A percentile compares a stretch with the other conserved stretches of the same genome.
Conservation (phyloP, 2,888 invertebrate genomes). For the Pachycephus smyrnensis region DNA sequence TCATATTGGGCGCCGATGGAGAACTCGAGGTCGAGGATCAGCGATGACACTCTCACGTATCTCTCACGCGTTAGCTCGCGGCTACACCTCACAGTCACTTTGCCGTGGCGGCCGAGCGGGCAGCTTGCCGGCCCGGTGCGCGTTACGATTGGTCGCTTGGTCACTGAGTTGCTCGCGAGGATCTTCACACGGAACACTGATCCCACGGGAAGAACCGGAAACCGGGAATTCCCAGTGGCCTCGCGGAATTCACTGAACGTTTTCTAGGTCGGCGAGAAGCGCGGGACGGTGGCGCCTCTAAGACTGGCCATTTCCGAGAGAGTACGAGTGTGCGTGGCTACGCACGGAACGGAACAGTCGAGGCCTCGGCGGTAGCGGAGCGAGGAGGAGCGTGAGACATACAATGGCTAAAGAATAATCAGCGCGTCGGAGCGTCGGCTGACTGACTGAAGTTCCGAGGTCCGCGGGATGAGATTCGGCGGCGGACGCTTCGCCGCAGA, state of each 20-base stretch:
- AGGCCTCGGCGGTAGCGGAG: conserved; percentile 21
- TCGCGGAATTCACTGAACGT: not conserved
- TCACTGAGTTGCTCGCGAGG: not conserved
- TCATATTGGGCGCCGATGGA: conserved; percentile 55
- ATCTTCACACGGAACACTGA: conserved; percentile 2
- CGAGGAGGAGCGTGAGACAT: conserved; percentile 34
- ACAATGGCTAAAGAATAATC: conserved; percentile 60
- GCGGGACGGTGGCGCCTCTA: not conserved
- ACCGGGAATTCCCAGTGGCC: not conserved
- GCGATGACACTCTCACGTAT: conserved; percentile 31
- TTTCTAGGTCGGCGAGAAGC: not conserved
- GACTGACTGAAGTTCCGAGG: conserved; percentile 60
- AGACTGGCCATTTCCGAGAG: conserved; percentile 26
- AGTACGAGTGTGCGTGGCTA: conserved; percentile 24
- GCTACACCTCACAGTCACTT: not conserved
- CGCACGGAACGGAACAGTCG: conserved; percentile 24
- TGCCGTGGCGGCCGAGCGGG: not conserved
- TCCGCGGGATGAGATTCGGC: conserved; percentile 56
- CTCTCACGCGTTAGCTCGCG: conserved; percentile 18
- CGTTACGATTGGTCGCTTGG: not conserved
- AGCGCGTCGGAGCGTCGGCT: conserved; percentile 61
- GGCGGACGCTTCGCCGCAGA: conserved; percentile 47
- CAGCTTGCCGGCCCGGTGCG: not conserved
- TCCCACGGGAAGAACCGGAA: not conserved
- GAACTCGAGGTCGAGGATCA: conserved; percentile 26